A percentile compares a stretch with the other conserved stretches of the same genome.
Evolutionary conservation across 2,888 invertebrate species (phyloP).

Genomic region (Sepioteuthis lessoniana): DNA sequence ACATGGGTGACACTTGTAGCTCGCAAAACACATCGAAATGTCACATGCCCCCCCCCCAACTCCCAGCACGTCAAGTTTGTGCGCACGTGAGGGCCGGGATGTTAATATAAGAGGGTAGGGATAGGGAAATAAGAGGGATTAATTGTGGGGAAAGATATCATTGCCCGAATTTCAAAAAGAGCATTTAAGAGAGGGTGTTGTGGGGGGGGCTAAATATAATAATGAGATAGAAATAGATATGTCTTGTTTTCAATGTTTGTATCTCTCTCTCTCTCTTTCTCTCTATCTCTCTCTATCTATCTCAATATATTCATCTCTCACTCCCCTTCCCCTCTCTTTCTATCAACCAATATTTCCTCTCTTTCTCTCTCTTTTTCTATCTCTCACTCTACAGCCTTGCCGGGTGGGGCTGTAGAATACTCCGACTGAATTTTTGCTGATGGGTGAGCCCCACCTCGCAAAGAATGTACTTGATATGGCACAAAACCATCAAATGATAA

Average conservation of each 20-base stretch:
- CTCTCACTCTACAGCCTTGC: too few species aligned
- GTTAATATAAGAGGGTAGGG: background rate
- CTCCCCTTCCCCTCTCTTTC: too few species aligned
- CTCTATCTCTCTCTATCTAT: background rate
- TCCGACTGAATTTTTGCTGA: too few species aligned
- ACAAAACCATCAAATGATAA: too few species aligned
- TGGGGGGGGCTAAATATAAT: background rate
- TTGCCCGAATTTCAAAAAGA: background rate
- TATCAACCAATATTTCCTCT: too few species aligned
- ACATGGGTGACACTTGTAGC: background rate
- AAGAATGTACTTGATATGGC: too few species aligned
- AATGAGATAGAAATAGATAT: background rate
- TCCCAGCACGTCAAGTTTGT: background rate
- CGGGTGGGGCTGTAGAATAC: too few species aligned
- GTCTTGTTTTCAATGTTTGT: background rate
- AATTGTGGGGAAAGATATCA: constrained; percentile 21
- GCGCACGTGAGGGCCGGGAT: background rate
- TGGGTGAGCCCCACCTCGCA: too few species aligned
- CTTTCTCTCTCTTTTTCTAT: too few species aligned
- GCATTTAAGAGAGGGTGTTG: background rate
- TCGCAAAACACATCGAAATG: background rate
- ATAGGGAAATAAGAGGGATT: background rate
- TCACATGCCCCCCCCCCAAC: background rate
- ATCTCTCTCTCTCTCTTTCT: background rate
- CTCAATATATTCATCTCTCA: too few species aligned